Evolutionary conservation across 2,797 vertebrate genomes (phyloP).

Genomic region (Schizopygopsis pylzovi): DNA sequence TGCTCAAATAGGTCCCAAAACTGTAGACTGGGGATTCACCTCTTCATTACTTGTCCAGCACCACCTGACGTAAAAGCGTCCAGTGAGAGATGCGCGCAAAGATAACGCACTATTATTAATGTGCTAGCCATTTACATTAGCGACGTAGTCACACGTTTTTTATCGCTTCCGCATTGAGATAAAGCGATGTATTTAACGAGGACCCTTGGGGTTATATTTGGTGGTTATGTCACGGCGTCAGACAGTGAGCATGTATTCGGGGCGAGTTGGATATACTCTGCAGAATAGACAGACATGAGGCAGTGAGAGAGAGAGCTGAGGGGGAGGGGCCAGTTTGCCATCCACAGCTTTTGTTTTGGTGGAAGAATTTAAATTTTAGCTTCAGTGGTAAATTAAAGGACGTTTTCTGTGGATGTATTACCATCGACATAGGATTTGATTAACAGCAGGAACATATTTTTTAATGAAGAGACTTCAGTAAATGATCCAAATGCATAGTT

Average conservation of each 20-base stretch:
- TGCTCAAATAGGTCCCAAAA: conserved; percentile 15
- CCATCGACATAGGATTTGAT: conserved; percentile 1
- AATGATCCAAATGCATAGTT: neutral
- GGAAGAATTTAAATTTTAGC: conserved; percentile 42
- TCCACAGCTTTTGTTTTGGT: conserved; percentile 39
- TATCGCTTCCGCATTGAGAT: conserved; percentile 22
- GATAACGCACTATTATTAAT: conserved; percentile 30
- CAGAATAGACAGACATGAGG: conserved; percentile 46
- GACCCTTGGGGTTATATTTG: conserved; percentile 48
- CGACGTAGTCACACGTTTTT: conserved; percentile 24
- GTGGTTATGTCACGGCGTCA: conserved; percentile 51
- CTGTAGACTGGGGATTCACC: conserved; percentile 40
- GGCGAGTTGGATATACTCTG: conserved; percentile 55
- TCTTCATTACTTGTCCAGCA: conserved; percentile 48
- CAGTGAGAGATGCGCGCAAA: conserved; percentile 31
- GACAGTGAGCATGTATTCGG: conserved; percentile 50
- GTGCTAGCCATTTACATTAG: conserved; percentile 12
- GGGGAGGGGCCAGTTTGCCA: conserved; percentile 36
- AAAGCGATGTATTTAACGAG: conserved; percentile 5
- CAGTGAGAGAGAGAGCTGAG: conserved; percentile 24
- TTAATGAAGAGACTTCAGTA: neutral
- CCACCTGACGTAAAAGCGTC: conserved; percentile 49
- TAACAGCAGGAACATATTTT: conserved; percentile 4
- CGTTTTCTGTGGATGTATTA: neutral
- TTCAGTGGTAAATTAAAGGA: conserved; percentile 13